Conservation (phyloP, 2,113 vertebrate species). For the Columbina picui region DNA sequence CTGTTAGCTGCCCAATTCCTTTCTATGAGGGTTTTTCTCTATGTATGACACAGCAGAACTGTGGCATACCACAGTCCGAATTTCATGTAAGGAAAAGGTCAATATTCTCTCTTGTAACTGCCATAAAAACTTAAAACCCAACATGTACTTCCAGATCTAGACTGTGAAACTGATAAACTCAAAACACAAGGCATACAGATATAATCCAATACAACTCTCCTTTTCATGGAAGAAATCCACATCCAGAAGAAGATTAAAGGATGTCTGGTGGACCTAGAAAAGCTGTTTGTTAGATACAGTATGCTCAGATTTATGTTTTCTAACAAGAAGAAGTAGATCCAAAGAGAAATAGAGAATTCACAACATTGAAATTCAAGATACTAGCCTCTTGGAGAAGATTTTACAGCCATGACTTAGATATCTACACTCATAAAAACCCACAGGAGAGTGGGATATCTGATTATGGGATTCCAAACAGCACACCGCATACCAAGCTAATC, state of each 20-base stretch:
- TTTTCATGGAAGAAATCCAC: neutral
- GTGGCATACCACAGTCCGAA: accelerated
- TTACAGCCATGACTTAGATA: neutral
- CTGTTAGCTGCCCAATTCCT: neutral
- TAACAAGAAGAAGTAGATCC: neutral
- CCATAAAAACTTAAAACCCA: neutral
- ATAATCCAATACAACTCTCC: neutral
- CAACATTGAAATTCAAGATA: neutral
- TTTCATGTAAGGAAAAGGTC: neutral
- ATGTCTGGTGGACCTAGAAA: neutral
- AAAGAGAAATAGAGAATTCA: neutral
- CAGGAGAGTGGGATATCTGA: neutral
- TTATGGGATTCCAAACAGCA: neutral
- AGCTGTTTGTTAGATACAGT: neutral
- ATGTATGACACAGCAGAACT: neutral
- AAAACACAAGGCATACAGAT: neutral
- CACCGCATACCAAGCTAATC: neutral
- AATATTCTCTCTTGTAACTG: neutral
- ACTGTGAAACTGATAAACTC: neutral
- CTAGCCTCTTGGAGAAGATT: neutral
- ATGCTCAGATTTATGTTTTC: neutral
- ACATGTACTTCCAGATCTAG: neutral
- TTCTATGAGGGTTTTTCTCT: neutral
- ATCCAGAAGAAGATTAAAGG: neutral
- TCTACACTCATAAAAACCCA: neutral